Conservation (phyloP, 2,888 invertebrate species). For the Cybosia mesomella region DNA sequence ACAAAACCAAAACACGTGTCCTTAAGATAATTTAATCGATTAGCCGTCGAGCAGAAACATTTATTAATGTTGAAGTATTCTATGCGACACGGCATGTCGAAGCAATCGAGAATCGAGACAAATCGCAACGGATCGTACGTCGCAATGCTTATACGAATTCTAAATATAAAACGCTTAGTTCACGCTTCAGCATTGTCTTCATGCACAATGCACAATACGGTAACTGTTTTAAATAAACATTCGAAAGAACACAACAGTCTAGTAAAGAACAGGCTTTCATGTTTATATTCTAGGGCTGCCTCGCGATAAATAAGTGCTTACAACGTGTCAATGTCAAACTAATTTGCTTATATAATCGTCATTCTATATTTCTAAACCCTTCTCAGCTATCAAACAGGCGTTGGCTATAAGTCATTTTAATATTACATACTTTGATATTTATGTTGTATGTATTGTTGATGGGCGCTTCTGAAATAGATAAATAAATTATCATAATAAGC, state of each 20-base stretch:
- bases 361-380: neutral
- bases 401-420: neutral
- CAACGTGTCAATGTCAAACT: conserved; percentile 49
- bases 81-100: conserved; percentile 28
- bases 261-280: conserved; percentile 48
- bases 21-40: conserved; percentile 21
- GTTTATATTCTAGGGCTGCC: conserved; percentile 50
- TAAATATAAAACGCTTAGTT: conserved; percentile 66
- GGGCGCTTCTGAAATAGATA: neutral
- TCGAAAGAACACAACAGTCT: conserved; percentile 44
- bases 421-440: neutral
- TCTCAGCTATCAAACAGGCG: neutral
- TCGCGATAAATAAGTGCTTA: conserved; percentile 28
- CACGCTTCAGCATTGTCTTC: conserved; percentile 58
- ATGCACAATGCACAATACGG: conserved; percentile 48
- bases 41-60: conserved; percentile 20
- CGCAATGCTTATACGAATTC: conserved; percentile 50
- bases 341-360: conserved; percentile 23
- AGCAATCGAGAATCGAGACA: conserved; percentile 37
- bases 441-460: no score
- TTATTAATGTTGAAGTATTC: conserved; percentile 28
- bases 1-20: conserved; percentile 14
- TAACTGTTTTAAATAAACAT: conserved; percentile 52
- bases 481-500: conserved; percentile 4
- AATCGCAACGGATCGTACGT: conserved; percentile 38